These are phyloP conservation scores for Parazoanthus darwini DNA, from an alignment of 92 coral and sea anemone species.

Conservation along the genomic window DNA sequence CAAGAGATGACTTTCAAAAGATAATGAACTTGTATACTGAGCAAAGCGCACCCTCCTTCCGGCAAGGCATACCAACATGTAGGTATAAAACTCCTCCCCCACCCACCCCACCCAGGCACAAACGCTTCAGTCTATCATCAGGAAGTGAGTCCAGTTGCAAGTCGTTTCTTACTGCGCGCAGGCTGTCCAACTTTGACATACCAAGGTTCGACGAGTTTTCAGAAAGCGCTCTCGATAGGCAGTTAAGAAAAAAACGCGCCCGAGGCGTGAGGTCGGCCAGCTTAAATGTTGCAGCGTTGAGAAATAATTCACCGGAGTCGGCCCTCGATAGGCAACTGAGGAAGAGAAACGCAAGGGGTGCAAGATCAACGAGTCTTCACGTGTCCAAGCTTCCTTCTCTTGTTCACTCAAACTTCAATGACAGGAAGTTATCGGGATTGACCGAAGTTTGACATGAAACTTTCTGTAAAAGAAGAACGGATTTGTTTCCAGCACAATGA, in stretches of 20 bases:
- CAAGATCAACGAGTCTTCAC: conserved; percentile 79
- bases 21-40: conserved; percentile 69
- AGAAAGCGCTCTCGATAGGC: conserved; percentile 59
- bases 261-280: conserved; percentile 75
- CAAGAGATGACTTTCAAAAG: conserved; percentile 38
- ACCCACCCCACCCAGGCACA: conserved; percentile 6
- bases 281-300: conserved; percentile 60
- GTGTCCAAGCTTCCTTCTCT: conserved; percentile 45
- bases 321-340: conserved; percentile 68
- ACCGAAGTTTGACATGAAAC: background rate
- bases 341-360: conserved; percentile 55
- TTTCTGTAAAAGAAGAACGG: no score
- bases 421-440: background rate
- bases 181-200: conserved; percentile 18
- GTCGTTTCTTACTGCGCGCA: conserved; percentile 20
- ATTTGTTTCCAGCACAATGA: no score
- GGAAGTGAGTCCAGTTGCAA: conserved; percentile 1
- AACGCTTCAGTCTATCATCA: conserved; percentile 22
- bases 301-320: conserved; percentile 14
- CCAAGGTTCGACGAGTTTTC: conserved; percentile 45
- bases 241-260: conserved; percentile 59
- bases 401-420: background rate
- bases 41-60: conserved; percentile 67
- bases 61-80: conserved; percentile 61
- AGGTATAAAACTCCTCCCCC: conserved; percentile 66